A percentile compares a stretch with the other conserved stretches of the same genome.
Conservation (phyloP, 2,888 invertebrate species). For the Drosophila subquinaria region DNA sequence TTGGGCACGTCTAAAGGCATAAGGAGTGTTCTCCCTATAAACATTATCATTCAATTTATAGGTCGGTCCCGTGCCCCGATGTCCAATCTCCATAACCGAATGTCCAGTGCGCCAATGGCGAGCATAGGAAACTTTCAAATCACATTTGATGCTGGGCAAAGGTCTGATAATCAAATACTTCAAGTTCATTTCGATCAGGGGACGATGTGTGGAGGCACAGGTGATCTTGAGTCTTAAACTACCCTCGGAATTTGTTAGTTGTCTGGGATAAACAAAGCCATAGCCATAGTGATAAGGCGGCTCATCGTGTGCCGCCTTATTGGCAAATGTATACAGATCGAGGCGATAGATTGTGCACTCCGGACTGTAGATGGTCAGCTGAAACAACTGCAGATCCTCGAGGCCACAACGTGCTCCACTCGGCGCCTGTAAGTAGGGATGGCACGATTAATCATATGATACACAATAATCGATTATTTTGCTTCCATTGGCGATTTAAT, state of each 20-base stretch:
- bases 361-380: conserved; percentile 90
- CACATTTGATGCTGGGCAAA: conserved; percentile 30
- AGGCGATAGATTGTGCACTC: conserved; percentile 92
- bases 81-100: conserved; percentile 95
- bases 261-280: conserved; percentile 93
- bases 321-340: conserved; percentile 92
- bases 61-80: conserved; percentile 96
- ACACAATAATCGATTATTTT: no score
- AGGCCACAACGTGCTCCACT: conserved; percentile 91
- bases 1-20: conserved; percentile 94
- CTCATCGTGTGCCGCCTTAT: conserved; percentile 87
- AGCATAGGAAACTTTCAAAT: conserved; percentile 88
- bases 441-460: no score
- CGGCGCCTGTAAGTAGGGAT: conserved; percentile 88
- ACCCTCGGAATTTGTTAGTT: conserved; percentile 91
- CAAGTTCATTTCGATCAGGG: conserved; percentile 90
- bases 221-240: conserved; percentile 92
- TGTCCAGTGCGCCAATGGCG: conserved; percentile 93
- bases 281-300: conserved; percentile 94
- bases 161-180: conserved; percentile 86
- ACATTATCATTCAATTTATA: conserved; percentile 89
- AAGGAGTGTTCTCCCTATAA: conserved; percentile 97
- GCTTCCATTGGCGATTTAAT: no score
- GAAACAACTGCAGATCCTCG: conserved; percentile 91
- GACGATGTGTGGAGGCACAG: conserved; percentile 92